These are phyloP conservation scores for pig (Sus scrofa) DNA, from an alignment of 2,113 vertebrate species.

Conservation along the genomic window T2T-Sscrofa CM000817.6:51482001-51482500, in stretches of 20 bases:
- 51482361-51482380: not conserved
- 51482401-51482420: not conserved
- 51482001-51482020: not conserved
- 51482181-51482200: not conserved
- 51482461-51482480: not conserved
- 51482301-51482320: not conserved
- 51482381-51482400: not conserved
- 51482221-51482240: not conserved
- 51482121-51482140: not conserved
- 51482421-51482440: not conserved
- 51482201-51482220: not conserved
- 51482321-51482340: not conserved
- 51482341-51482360: not conserved
- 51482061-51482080: not conserved
- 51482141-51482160: not conserved
- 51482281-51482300: not conserved
- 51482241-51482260: not conserved
- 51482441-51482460: not conserved
- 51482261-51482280: not conserved
- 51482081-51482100: not conserved
- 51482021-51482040: fast-evolving
- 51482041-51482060: not conserved
- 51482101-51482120: not conserved
- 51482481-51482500: not conserved
- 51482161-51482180: not conserved